Evolutionary conservation across 92 coral and sea anemone species (phyloP).

Genomic region (Palythoa caribaeorum): DNA sequence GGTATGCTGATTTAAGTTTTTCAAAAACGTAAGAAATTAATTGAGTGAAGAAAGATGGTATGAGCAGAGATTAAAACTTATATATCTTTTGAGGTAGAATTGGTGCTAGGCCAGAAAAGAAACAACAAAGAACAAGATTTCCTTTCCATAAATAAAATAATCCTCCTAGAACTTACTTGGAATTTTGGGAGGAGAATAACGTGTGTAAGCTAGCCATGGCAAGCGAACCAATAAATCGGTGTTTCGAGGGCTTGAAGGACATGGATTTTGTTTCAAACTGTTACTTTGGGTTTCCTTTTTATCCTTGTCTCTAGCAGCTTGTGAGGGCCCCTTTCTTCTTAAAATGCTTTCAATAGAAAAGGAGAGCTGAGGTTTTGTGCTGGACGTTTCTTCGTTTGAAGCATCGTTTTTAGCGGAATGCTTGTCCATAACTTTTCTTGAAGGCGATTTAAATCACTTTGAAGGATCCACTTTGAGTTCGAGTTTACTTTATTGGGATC

Average conservation of each 20-base stretch:
- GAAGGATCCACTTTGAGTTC: neutral
- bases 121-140: neutral
- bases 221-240: slow-evolving; percentile 57
- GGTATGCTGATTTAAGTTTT: neutral
- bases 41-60: neutral
- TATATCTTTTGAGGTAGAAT: neutral
- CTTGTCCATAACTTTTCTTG: slow-evolving; percentile 6
- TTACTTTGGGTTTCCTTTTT: neutral
- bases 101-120: neutral
- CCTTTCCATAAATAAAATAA: neutral
- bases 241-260: slow-evolving; percentile 1
- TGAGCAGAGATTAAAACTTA: neutral
- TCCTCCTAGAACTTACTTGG: slow-evolving; percentile 85
- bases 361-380: slow-evolving; percentile 52
- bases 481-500: slow-evolving; percentile 24
- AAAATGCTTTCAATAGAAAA: slow-evolving; percentile 95
- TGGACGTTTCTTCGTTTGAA: slow-evolving; percentile 7
- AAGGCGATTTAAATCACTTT: neutral
- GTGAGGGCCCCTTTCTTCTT: slow-evolving; percentile 37
- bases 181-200: slow-evolving; percentile 95
- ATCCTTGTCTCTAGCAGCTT: neutral
- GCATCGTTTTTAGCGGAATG: neutral
- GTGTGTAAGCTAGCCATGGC: slow-evolving; percentile 93
- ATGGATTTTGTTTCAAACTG: neutral
- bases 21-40: neutral